Base-by-base conservation (phyloP, 2,113 vertebrate genomes). In the Notechis scutatus region DNA sequence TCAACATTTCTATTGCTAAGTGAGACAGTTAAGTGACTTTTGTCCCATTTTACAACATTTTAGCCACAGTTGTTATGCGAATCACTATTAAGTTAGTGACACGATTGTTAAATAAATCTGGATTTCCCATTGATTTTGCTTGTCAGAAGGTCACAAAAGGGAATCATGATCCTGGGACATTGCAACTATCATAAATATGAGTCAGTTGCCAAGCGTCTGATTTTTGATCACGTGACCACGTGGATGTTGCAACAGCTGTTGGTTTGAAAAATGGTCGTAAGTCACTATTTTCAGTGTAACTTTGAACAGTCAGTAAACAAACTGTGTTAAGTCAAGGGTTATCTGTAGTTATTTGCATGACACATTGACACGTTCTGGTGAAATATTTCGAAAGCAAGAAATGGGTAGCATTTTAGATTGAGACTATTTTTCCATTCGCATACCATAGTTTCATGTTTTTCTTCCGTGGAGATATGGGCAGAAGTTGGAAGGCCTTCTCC, bases 381-480 rank as follows among this genome's bases (percentile, higher is more conserved):
- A 89, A 64, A 59, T 0, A 91, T 50, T 93, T 87, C 0, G 92
- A n/a, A 86, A 86, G 0, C 23, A 94, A 95, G 26, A 14, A 91
- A 57, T 52, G 1, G 90, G 54, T 26, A 7, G 85, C 42, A 74
- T 87, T 47, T 90, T 50, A 93, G 15, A 93, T 95, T 91, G 26
- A 85, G 1, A 29, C 54, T 85, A 39, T 85, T 85, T 50, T 93
- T 95, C 87, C 50, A 86, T 59, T 9, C 57, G 94, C 98, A 98
- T 99, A 99, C 99, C 99, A 99, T 99, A 97, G 98, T 97, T 98
- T 99, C 98, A 96, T 97, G 98, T 97, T 98, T 99, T 96, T 98
- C 98, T 96, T 99, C 99, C 97, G 98, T 98, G 97, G 98, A 98
- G 97, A 99, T 98, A 96, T 98, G 99, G 94, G 98, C 97, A 92